Evolutionary conservation across 2,888 invertebrate species (phyloP), one percentile per base, ranked within the genome.

Genomic region (Cerastoderma edule): DNA sequence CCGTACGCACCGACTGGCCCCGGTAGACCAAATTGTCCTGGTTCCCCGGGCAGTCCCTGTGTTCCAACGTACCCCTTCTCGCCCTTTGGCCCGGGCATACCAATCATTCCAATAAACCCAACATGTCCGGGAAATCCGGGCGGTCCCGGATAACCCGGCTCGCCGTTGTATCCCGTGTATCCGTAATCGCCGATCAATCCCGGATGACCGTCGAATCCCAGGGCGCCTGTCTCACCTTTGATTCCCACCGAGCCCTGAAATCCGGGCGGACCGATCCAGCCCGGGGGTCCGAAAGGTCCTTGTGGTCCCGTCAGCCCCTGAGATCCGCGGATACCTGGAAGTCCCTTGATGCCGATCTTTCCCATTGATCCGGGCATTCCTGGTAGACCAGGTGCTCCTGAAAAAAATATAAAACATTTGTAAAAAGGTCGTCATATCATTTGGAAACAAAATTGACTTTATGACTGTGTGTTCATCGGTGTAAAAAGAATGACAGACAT

Each of bases 281-380:
- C 81, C 4, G 75, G 81, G 6, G 75, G 78, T 4, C 81, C 81
- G 32, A 65, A 81, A 27, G 81, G 73, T 5, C 81, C 81, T 10
- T 22, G 68, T 1, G 81, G 81, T 8, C 81, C 81, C 13, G 70
- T 50, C 8, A 76, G 54, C 1, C 81, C 81, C 13, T 39, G 67
- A 2, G 35, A 13, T 4, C 81, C 81, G 0, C n/a, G 24, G 2
- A 63, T 30, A 13, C 81, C 81, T 64, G 71, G 72, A 0, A 65
- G 44, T 10, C 81, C 81, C 22, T 70, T 75, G 13, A 56, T 27
- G 32, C 81, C 81, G 10, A 67, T 50, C 24, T 39, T 32, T 13
- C 81, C 81, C 16, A 69, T 50, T 24, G 57, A 28, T 1, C 81
- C 81, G 1, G 75, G 78, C 5, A 53, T 46, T 2, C 81, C 81